These are phyloP conservation scores for Neolamprologus fasciatus DNA, from an alignment of 2,113 vertebrate species.

Conservation along the genomic window DNA sequence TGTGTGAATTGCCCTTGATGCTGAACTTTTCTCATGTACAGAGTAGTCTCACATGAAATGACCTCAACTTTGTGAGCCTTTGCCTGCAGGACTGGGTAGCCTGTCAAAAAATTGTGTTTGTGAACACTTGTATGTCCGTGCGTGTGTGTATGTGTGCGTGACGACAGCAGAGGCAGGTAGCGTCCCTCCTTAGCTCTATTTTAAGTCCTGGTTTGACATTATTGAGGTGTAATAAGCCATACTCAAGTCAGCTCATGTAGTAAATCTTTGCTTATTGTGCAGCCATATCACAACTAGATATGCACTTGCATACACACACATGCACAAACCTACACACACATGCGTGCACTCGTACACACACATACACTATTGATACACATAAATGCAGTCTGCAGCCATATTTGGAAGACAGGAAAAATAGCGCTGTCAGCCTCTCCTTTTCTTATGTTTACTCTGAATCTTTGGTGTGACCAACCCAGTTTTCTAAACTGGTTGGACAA, in stretches of 20 bases:
- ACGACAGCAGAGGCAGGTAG: slow-evolving; percentile 23
- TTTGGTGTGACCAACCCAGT: neutral
- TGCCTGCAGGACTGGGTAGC: neutral
- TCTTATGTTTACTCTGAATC: slow-evolving; percentile 15
- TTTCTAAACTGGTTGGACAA: neutral
- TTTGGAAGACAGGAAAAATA: neutral
- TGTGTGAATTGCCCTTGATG: neutral
- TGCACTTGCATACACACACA: neutral
- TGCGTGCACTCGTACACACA: neutral
- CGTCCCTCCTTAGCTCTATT: neutral
- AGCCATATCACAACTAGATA: slow-evolving; percentile 53
- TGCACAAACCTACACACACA: neutral
- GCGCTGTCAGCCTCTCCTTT: neutral
- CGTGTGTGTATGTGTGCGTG: neutral
- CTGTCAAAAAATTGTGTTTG: neutral
- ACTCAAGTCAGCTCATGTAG: slow-evolving; percentile 5
- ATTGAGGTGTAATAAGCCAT: slow-evolving; percentile 39
- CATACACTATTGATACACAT: neutral
- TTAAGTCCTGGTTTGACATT: slow-evolving; percentile 31
- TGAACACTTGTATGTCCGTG: neutral
- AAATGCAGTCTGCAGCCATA: slow-evolving; percentile 22
- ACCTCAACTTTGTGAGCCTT: neutral
- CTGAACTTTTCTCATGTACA: neutral
- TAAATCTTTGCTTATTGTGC: slow-evolving; percentile 44
- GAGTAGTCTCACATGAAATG: slow-evolving; percentile 14